These are phyloP conservation scores for Eriosoma lanigerum DNA, from an alignment of 1,140 invertebrate genomes.

Conservation along the genomic window DNA sequence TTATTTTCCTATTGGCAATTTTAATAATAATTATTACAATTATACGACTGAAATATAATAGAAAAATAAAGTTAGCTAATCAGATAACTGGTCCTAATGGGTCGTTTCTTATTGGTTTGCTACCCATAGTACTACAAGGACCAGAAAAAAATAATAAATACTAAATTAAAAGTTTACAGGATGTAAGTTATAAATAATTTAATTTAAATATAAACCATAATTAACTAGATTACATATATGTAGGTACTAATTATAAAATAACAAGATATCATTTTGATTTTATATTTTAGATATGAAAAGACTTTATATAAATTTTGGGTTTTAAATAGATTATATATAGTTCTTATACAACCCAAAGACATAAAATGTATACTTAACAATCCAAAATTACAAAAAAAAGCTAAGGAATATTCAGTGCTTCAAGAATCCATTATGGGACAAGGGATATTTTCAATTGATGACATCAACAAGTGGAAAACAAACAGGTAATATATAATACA, in stretches of 20 bases:
- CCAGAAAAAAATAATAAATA: background rate
- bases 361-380: slow-evolving; percentile 1
- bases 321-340: slow-evolving; percentile 32
- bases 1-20: background rate
- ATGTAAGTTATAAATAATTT: slow-evolving; percentile 5
- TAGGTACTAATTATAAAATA: background rate
- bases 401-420: slow-evolving; percentile 18
- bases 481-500: slow-evolving; percentile 33
- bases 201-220: background rate
- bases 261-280: background rate
- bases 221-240: background rate
- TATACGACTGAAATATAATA: background rate
- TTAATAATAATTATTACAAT: background rate
- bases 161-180: background rate
- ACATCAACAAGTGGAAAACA: slow-evolving; percentile 30
- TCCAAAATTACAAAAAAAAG: slow-evolving; percentile 28
- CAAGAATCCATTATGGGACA: slow-evolving; percentile 33
- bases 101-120: background rate
- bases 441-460: slow-evolving; percentile 36
- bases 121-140: background rate
- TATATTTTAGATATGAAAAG: slow-evolving; percentile 11
- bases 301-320: slow-evolving; percentile 38
- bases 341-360: slow-evolving; percentile 39
- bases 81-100: slow-evolving; percentile 6
- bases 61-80: background rate